phyloP scores from a whole-genome alignment of 2,113 vertebrate species.

The Plectropomus leopardus region DNA sequence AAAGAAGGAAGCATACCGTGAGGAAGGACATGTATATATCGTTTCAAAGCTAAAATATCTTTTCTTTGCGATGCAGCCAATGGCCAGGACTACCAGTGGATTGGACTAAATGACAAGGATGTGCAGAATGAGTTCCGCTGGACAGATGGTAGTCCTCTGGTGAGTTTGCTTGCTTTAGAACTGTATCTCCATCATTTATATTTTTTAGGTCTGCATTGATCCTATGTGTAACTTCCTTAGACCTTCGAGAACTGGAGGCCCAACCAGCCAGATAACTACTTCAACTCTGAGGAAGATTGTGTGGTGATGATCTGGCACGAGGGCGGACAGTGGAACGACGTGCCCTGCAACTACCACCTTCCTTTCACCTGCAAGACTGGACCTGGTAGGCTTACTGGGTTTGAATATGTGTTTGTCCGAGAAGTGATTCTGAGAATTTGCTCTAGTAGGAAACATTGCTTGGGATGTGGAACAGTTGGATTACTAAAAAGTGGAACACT shows the following conservation, averaged over 20 bases:
- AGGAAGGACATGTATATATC: background rate
- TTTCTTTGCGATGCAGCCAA: constrained; percentile 82
- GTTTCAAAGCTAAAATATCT: background rate
- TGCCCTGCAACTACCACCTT: constrained; percentile 96
- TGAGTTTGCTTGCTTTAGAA: constrained; percentile 75
- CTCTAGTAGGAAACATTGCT: background rate
- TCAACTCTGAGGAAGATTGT: constrained; percentile 91
- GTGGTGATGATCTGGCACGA: constrained; percentile 97
- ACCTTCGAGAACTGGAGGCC: constrained; percentile 95
- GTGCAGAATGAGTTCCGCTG: constrained; percentile 94
- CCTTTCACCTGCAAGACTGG: constrained; percentile 96
- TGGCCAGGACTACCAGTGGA: constrained; percentile 95
- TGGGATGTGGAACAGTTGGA: background rate
- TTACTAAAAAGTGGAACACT: background rate
- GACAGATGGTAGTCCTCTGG: constrained; percentile 92
- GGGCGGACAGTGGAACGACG: constrained; percentile 93
- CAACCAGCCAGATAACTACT: constrained; percentile 95
- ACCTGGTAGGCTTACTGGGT: constrained; percentile 86
- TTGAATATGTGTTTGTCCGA: background rate
- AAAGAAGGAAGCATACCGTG: background rate
- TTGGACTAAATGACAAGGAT: constrained; percentile 93
- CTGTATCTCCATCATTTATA: background rate
- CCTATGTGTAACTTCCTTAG: constrained; percentile 44
- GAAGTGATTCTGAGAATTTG: background rate
- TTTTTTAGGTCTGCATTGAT: background rate